Evolutionary conservation across 1,140 invertebrate species (phyloP).

Genomic region (Adelges cooleyi): DNA sequence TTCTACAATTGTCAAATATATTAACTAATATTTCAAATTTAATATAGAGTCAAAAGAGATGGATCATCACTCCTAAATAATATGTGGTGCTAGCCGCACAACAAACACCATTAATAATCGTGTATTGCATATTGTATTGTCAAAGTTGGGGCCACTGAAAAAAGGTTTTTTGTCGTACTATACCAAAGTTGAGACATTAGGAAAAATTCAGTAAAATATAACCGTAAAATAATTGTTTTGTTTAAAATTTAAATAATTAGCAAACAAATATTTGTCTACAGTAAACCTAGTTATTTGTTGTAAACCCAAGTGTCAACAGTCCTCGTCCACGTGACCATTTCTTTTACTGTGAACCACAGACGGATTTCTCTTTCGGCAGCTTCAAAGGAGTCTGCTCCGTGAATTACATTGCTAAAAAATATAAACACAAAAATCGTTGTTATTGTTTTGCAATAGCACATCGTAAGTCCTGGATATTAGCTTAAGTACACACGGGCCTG

Average conservation of each 20-base stretch:
- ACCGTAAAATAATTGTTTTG: neutral
- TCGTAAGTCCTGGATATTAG: neutral
- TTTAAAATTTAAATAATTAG: no score
- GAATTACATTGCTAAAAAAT: constrained; percentile 57
- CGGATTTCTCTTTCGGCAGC: constrained; percentile 91
- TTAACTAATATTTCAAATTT: no score
- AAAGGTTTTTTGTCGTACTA: neutral
- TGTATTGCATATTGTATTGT: no score
- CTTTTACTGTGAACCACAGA: constrained; percentile 89
- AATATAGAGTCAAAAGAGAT: no score
- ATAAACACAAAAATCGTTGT: neutral
- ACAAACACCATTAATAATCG: no score
- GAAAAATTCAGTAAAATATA: neutral
- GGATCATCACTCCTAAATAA: no score
- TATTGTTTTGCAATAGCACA: no score
- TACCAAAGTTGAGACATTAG: neutral
- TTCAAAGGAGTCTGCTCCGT: constrained; percentile 94
- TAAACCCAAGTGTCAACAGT: constrained; percentile 76
- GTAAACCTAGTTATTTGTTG: constrained; percentile 46
- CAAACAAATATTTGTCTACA: no score
- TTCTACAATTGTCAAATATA: no score
- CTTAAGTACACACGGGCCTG: no score
- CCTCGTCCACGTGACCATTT: constrained; percentile 71
- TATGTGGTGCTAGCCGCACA: no score
- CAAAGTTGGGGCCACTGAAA: no score